phyloP scores from a whole-genome alignment of 2,888 invertebrate species.

The Ptycholaimellus sp. region DNA sequence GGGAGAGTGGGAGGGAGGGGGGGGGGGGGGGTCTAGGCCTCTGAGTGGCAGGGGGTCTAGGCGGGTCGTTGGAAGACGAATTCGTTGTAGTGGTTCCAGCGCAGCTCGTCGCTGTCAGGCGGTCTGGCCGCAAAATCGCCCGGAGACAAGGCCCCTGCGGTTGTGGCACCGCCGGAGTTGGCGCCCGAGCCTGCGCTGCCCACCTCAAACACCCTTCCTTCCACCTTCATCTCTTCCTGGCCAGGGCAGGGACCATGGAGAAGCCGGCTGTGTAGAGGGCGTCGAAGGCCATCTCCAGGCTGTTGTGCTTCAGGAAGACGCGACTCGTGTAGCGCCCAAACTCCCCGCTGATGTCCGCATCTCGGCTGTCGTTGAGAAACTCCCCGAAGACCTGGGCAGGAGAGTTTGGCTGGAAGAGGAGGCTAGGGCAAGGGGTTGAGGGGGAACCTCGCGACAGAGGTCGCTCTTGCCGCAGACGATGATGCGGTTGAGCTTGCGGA shows the following conservation, averaged over 20 bases:
- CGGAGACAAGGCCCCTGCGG: too few relatives aligned
- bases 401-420: background rate
- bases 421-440: too few relatives aligned
- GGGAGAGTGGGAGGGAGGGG: background rate
- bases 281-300: conserved; percentile 51
- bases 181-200: too few relatives aligned
- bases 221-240: too few relatives aligned
- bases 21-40: background rate
- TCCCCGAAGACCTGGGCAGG: conserved; percentile 70
- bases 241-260: too few relatives aligned
- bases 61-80: conserved; percentile 60
- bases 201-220: too few relatives aligned
- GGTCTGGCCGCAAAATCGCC: too few relatives aligned
- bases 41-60: background rate
- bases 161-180: too few relatives aligned
- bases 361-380: conserved; percentile 83
- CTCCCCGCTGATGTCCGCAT: conserved; percentile 71
- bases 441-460: conserved; percentile 57
- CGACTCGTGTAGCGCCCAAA: conserved; percentile 88
- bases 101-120: conserved; percentile 89
- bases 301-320: conserved; percentile 91
- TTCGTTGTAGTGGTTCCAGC: conserved; percentile 99
- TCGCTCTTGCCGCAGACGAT: conserved; percentile 44
- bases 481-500: conserved; percentile 79
- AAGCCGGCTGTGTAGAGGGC: too few relatives aligned